Percentiles rank a stretch among this genome's conserved stretches.
Conservation (phyloP, 53 echinoderm and acorn worm species). For the Holothuria scabra region DNA sequence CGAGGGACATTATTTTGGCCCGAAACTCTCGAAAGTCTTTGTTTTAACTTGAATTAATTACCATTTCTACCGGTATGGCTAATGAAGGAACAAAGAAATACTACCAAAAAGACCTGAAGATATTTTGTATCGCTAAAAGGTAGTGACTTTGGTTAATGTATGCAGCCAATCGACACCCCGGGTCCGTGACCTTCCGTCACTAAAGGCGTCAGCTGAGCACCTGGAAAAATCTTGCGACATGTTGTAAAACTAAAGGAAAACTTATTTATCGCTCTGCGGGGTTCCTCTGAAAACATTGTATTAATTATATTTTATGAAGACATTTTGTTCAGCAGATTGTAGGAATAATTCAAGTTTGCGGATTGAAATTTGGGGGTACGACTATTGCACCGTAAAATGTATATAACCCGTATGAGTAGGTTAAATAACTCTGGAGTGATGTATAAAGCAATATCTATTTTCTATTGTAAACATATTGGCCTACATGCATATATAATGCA, state of each 20-base stretch:
- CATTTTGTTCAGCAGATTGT: too few species aligned
- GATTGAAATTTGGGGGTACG: too few species aligned
- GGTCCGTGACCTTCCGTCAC: slow-evolving; percentile 29
- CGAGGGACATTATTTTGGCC: slow-evolving; percentile 24
- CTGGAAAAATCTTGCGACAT: slow-evolving; percentile 27
- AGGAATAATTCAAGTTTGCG: too few species aligned
- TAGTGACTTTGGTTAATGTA: slow-evolving; percentile 30
- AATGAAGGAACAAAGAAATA: slow-evolving; percentile 24
- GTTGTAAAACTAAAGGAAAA: slow-evolving; percentile 6
- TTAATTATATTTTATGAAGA: too few species aligned
- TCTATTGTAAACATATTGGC: too few species aligned
- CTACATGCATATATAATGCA: too few species aligned
- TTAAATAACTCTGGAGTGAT: too few species aligned
- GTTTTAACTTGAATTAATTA: slow-evolving; percentile 46
- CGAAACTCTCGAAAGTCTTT: slow-evolving; percentile 10
- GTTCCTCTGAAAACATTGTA: slow-evolving; percentile 1
- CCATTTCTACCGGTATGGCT: slow-evolving; percentile 16
- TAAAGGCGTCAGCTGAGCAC: slow-evolving; percentile 6
- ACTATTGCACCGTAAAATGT: too few species aligned
- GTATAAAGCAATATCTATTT: too few species aligned
- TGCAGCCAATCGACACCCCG: slow-evolving; percentile 24
- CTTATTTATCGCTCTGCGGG: slow-evolving; percentile 30
- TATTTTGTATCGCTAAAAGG: slow-evolving; percentile 34
- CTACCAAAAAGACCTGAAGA: slow-evolving; percentile 27
- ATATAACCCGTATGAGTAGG: too few species aligned